phyloP scores from a whole-genome alignment of 2,888 invertebrate genomes.

The Coleophora deauratella region DNA sequence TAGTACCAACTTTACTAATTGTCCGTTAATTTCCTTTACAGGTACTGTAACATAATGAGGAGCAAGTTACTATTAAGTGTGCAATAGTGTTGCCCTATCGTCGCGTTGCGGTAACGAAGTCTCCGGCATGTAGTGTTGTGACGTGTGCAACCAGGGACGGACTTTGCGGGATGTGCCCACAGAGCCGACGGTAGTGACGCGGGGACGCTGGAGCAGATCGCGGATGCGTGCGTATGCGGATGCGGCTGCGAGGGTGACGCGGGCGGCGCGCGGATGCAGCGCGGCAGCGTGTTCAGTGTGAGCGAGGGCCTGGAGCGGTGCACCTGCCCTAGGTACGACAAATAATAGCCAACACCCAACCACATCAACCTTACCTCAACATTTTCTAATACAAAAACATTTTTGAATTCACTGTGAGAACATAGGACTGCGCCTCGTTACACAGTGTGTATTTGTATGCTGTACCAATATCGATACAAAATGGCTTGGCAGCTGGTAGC shows the following conservation, averaged over 20 bases:
- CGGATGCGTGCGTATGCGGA: constrained; percentile 16
- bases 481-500: too few relatives aligned
- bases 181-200: constrained; percentile 4
- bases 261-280: constrained; percentile 56
- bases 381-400: too few relatives aligned
- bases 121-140: constrained; percentile 1
- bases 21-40: constrained; percentile 4
- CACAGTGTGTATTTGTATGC: too few relatives aligned
- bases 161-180: constrained; percentile 2
- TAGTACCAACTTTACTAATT: too few relatives aligned
- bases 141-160: too few relatives aligned
- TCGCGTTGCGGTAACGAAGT: background rate
- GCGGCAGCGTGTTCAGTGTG: constrained; percentile 66
- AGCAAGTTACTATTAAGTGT: constrained; percentile 3
- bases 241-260: constrained; percentile 45
- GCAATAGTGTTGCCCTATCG: constrained; percentile 4
- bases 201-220: constrained; percentile 1
- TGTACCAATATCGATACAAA: too few relatives aligned
- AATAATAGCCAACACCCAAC: background rate
- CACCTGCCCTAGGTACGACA: constrained; percentile 50
- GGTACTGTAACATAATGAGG: constrained; percentile 8
- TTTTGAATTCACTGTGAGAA: too few relatives aligned
- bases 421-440: too few relatives aligned
- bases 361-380: background rate
- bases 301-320: constrained; percentile 70